Evolutionary conservation across 2,113 vertebrate genomes (phyloP).

Genomic region (Actenoides hombroni): DNA sequence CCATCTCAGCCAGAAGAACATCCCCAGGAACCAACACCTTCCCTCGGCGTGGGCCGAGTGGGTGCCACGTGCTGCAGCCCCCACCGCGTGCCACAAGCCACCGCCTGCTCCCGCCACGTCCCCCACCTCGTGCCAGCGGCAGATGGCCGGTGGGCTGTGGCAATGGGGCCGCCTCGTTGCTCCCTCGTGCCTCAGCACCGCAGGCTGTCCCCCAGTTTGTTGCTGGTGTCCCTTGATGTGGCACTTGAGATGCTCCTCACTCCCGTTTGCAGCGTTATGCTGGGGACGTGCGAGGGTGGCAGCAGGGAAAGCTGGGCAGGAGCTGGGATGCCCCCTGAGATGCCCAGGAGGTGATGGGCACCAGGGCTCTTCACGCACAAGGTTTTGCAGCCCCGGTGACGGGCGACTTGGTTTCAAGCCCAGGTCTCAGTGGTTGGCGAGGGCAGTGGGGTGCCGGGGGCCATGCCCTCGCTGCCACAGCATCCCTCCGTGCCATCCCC

Average conservation of each 20-base stretch:
- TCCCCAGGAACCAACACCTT: neutral
- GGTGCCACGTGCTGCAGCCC: neutral
- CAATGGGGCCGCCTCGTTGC: neutral
- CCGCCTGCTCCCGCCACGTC: neutral
- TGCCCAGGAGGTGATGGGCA: fast-evolving
- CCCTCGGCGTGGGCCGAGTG: neutral
- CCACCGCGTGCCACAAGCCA: neutral
- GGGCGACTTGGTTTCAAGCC: fast-evolving
- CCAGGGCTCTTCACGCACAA: fast-evolving
- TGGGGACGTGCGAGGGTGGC: neutral
- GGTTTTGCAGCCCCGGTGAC: neutral
- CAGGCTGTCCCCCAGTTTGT: neutral
- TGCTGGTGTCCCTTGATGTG: neutral
- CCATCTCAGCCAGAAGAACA: neutral
- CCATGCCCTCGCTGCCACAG: neutral
- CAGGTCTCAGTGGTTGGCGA: neutral
- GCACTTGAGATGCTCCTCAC: fast-evolving
- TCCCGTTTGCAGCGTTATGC: neutral
- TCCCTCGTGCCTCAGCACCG: neutral
- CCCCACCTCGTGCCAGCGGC: neutral
- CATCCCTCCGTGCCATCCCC: neutral
- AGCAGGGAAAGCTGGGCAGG: neutral
- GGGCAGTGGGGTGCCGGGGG: too few relatives aligned
- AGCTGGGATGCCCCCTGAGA: neutral
- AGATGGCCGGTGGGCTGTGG: neutral